These are phyloP conservation scores for Gila orcuttii DNA, from an alignment of 2,113 vertebrate species.

Conservation along the genomic window DNA sequence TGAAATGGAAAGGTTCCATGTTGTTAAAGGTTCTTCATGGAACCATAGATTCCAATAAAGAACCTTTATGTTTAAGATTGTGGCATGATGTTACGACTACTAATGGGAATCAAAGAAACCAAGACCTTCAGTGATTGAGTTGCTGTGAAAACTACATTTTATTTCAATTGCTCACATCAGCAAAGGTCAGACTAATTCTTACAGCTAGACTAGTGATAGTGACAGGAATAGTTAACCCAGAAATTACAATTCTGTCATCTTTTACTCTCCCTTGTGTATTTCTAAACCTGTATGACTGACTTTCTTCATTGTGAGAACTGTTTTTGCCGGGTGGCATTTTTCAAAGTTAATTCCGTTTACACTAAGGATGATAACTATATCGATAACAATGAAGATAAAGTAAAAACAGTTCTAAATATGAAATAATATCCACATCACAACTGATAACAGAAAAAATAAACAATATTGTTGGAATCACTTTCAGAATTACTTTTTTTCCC, in stretches of 20 bases:
- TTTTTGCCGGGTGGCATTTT: background rate
- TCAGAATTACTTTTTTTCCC: too few species aligned
- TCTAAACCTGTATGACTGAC: background rate
- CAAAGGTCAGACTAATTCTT: background rate
- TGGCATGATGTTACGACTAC: background rate
- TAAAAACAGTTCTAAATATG: too few species aligned
- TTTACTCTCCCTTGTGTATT: background rate
- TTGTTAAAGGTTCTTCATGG: too few species aligned
- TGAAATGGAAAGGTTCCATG: too few species aligned
- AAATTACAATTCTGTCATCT: background rate
- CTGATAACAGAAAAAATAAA: too few species aligned
- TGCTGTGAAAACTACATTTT: background rate
- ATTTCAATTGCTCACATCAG: background rate
- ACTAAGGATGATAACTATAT: too few species aligned
- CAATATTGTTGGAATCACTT: too few species aligned
- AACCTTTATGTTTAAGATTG: too few species aligned
- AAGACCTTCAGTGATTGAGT: background rate
- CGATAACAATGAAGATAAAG: too few species aligned
- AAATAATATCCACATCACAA: too few species aligned
- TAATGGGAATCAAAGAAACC: background rate
- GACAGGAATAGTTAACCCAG: background rate
- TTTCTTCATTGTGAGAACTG: background rate
- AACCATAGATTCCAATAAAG: too few species aligned
- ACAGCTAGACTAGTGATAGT: background rate
- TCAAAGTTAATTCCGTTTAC: background rate